These are phyloP conservation scores for Elaphurus davidianus DNA, from an alignment of 2,113 vertebrate genomes.

Conservation along the genomic window DNA sequence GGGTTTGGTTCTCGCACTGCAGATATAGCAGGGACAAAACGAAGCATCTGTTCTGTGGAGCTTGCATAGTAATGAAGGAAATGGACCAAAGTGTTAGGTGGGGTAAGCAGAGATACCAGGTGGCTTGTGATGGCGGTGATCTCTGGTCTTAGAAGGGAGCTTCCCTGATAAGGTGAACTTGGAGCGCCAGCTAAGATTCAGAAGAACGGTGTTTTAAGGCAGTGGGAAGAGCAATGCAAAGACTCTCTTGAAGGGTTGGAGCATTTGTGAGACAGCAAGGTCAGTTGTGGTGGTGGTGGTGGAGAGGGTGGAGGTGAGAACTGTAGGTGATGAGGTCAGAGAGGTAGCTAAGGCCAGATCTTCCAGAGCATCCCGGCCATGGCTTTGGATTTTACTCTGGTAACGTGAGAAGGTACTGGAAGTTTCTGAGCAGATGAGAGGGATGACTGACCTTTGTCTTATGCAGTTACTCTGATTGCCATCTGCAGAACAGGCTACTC, in stretches of 20 bases:
- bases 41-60: neutral
- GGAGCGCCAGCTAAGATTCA: neutral
- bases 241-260: neutral
- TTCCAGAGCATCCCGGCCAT: neutral
- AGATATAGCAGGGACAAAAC: neutral
- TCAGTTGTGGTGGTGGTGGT: neutral
- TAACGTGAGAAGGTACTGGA: neutral
- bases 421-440: neutral
- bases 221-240: neutral
- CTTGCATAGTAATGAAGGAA: neutral
- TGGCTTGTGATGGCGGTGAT: accelerated
- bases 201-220: neutral
- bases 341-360: neutral
- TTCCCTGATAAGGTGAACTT: neutral
- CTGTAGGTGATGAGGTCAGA: neutral
- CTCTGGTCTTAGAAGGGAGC: neutral
- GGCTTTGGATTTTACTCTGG: neutral
- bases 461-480: neutral
- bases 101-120: neutral
- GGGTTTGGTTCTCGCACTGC: neutral
- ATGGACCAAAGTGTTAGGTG: neutral
- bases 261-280: neutral
- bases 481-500: neutral
- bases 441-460: neutral
- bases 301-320: neutral